phyloP scores from a whole-genome alignment of 92 coral and sea anemone genomes.

The Bergia puertoricense region DNA sequence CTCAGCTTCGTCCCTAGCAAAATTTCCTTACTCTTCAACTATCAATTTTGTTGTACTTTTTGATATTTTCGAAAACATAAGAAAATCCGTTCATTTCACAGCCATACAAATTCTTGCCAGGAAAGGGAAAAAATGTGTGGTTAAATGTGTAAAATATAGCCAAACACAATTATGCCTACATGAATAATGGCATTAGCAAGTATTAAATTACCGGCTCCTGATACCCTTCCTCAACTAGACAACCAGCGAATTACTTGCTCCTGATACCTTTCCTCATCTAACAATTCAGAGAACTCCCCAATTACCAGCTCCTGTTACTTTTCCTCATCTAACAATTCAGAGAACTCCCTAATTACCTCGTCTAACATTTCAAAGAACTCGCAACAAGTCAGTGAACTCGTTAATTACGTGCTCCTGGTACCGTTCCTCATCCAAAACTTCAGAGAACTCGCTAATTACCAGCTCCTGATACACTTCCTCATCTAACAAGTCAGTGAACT shows the following conservation, averaged over 20 bases:
- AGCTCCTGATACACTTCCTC: not conserved
- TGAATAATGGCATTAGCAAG: no score
- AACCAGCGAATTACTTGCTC: slow-evolving; percentile 41
- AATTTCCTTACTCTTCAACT: no score
- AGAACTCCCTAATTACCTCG: slow-evolving; percentile 45
- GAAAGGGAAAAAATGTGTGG: no score
- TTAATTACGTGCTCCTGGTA: slow-evolving; percentile 48
- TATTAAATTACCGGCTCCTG: not conserved
- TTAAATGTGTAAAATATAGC: no score
- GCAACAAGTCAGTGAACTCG: not conserved
- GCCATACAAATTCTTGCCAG: no score
- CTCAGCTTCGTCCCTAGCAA: no score
- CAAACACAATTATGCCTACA: no score
- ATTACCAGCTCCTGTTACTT: not conserved
- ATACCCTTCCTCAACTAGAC: not conserved
- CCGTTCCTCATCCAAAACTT: not conserved
- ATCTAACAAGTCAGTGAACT: no score
- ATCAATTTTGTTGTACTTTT: no score
- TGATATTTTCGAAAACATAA: no score
- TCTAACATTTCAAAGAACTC: slow-evolving; percentile 50
- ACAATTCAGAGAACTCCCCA: not conserved
- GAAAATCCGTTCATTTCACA: no score
- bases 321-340: not conserved
- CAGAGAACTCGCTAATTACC: no score
- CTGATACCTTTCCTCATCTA: not conserved